These are phyloP conservation scores for Pseudochirops cupreus DNA, from an alignment of 2,797 vertebrate species.

Conservation along the genomic window DNA sequence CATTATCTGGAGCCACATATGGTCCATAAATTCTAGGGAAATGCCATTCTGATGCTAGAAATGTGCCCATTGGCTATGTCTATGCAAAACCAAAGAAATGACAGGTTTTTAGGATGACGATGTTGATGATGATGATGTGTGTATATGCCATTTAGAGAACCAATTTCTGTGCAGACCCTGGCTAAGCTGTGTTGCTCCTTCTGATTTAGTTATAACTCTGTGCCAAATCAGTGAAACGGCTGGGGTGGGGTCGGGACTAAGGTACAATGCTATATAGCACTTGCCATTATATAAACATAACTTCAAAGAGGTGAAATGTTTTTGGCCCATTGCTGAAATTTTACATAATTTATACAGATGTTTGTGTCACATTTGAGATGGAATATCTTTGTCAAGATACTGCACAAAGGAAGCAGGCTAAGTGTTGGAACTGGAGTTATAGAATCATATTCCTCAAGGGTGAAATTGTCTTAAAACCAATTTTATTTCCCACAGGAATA, in stretches of 20 bases:
- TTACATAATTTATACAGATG: not conserved
- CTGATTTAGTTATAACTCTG: not conserved
- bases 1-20: not conserved
- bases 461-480: not conserved
- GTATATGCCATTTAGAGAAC: not conserved
- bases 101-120: not conserved
- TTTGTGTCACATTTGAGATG: not conserved
- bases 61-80: not conserved
- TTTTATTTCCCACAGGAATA: not conserved
- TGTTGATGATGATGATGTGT: not conserved
- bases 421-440: constrained; percentile 6
- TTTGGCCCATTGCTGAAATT: not conserved
- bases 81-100: not conserved
- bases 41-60: not conserved
- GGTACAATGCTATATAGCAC: not conserved
- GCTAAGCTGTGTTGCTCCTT: not conserved
- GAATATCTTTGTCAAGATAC: not conserved
- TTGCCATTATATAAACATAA: not conserved
- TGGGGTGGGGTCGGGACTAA: too few relatives aligned
- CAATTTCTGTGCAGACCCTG: too few relatives aligned
- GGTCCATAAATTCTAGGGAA: constrained; percentile 2
- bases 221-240: not conserved
- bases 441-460: not conserved
- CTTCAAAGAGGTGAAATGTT: not conserved
- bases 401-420: not conserved